Conservation (phyloP, 2,888 invertebrate species). For the Hydropsyche betteni region DNA sequence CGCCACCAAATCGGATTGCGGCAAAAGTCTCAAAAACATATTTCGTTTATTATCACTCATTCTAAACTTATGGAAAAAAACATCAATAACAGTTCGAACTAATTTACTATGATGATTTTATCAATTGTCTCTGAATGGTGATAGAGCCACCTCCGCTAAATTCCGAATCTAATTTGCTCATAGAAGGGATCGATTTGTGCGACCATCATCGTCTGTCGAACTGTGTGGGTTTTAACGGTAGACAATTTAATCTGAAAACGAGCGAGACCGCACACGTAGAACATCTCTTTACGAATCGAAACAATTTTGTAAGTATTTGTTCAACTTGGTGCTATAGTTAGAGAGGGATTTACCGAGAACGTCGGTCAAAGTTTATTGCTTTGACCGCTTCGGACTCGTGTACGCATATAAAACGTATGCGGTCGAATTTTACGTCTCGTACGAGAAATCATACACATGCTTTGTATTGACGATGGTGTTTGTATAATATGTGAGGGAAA, state of each 20-base stretch:
- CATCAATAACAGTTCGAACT: background rate
- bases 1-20: background rate
- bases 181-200: slow-evolving; percentile 12
- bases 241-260: slow-evolving; percentile 49
- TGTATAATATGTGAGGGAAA: too few species aligned
- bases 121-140: background rate
- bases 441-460: too few species aligned
- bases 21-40: background rate
- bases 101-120: background rate
- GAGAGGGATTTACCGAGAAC: slow-evolving; percentile 21
- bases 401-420: too few species aligned
- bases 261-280: slow-evolving; percentile 48
- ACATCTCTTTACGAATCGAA: slow-evolving; percentile 43
- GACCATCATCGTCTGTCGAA: background rate
- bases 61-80: background rate
- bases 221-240: slow-evolving; percentile 40
- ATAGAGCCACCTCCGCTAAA: background rate
- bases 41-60: too few species aligned
- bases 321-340: slow-evolving; percentile 5
- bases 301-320: slow-evolving; percentile 45
- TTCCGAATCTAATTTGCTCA: background rate
- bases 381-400: too few species aligned
- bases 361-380: too few species aligned
- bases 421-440: too few species aligned
- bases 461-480: too few species aligned